phyloP scores from a whole-genome alignment of 2,888 invertebrate genomes.

The Iphiclides podalirius region DNA sequence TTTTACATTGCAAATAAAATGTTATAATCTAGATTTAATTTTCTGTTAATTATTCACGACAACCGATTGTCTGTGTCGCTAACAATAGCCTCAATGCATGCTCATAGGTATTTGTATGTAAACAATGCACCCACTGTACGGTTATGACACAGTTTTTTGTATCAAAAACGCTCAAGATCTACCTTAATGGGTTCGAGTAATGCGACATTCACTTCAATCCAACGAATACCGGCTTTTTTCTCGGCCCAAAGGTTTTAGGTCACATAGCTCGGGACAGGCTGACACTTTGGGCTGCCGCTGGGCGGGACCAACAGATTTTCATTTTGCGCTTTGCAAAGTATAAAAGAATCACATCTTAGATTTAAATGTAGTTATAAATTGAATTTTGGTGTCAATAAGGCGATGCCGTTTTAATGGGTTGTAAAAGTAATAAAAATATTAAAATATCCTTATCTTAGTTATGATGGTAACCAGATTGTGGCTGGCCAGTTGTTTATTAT shows the following conservation, averaged over 20 bases:
- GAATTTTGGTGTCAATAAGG: no score
- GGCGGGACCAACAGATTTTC: conserved; percentile 14
- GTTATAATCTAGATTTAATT: no score
- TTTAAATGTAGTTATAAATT: no score
- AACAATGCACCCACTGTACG: conserved; percentile 14
- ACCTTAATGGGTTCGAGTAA: conserved; percentile 20
- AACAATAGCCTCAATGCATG: conserved; percentile 14
- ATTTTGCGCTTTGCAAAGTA: conserved; percentile 2
- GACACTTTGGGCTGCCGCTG: no score
- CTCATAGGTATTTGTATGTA: conserved; percentile 14
- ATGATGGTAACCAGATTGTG: no score
- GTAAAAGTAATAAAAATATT: no score
- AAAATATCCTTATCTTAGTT: no score
- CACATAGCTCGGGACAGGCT: conserved; percentile 8
- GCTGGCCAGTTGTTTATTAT: no score
- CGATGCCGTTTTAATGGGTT: no score
- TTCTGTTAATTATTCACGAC: no score
- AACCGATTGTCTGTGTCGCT: conserved; percentile 12
- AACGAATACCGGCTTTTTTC: conserved; percentile 1
- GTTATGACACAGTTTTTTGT: conserved; percentile 21
- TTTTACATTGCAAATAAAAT: no score
- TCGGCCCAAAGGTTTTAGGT: conserved; percentile 23
- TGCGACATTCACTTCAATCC: background rate
- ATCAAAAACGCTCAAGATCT: conserved; percentile 10
- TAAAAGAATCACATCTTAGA: no score